Percentiles rank a stretch among this genome's conserved stretches.
These are phyloP conservation scores for Poecile atricapillus DNA, from an alignment of 2,113 vertebrate species.

Conservation along the genomic window DNA sequence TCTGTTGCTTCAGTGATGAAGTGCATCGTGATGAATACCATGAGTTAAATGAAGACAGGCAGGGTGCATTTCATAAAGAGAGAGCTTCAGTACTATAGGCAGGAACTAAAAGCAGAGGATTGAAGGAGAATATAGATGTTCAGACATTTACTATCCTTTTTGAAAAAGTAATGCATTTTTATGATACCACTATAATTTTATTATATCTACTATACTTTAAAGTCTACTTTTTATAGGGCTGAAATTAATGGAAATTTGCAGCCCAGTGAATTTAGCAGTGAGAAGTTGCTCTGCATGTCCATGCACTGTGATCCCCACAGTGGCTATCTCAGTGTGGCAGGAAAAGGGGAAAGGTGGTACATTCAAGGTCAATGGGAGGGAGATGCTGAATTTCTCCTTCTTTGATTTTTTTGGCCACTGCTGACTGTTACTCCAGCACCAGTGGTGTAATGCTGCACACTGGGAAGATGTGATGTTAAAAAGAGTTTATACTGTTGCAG, in stretches of 20 bases:
- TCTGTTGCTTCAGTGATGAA: background rate
- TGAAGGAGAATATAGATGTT: background rate
- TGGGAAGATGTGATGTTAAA: background rate
- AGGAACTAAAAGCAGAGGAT: background rate
- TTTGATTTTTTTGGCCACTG: background rate
- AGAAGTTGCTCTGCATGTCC: background rate
- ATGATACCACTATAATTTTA: slow-evolving; percentile 30
- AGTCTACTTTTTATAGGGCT: background rate
- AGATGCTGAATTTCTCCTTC: background rate
- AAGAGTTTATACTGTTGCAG: background rate
- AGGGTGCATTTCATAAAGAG: background rate
- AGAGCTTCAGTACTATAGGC: background rate
- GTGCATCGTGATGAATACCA: background rate
- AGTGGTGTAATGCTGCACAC: background rate
- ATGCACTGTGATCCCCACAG: background rate
- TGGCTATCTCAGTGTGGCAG: background rate
- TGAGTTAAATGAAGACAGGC: background rate
- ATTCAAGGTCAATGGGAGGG: background rate
- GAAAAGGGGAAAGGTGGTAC: background rate
- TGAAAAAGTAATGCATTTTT: slow-evolving; percentile 30
- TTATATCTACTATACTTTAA: background rate
- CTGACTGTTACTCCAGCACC: background rate
- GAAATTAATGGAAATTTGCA: background rate
- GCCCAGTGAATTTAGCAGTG: background rate
- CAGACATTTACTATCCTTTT: background rate